Evolutionary conservation across 2,888 invertebrate genomes (phyloP).

Genomic region (Thecophora atra): DNA sequence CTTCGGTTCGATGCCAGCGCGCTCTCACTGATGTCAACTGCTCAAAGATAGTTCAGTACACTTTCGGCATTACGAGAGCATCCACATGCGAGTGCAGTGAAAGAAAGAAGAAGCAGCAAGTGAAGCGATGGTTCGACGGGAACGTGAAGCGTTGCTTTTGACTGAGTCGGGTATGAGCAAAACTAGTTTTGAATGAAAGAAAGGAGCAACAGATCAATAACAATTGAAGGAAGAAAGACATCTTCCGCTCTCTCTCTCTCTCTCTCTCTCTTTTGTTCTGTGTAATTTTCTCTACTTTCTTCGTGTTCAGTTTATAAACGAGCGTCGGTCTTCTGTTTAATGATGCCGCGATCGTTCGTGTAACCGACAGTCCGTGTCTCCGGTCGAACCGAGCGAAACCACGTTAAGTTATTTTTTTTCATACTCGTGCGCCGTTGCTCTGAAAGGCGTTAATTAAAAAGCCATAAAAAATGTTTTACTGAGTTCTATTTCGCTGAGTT

Average conservation of each 20-base stretch:
- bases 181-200: slow-evolving; percentile 1
- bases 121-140: too few relatives aligned
- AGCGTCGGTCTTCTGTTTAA: too few relatives aligned
- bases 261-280: too few relatives aligned
- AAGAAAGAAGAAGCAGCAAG: background rate
- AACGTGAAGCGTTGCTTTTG: too few relatives aligned
- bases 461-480: slow-evolving; percentile 42
- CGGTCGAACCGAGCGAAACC: background rate
- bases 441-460: slow-evolving; percentile 46
- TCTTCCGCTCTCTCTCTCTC: too few relatives aligned
- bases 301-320: too few relatives aligned
- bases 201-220: background rate
- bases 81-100: background rate
- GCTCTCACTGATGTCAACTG: background rate
- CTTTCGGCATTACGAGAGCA: slow-evolving; percentile 28
- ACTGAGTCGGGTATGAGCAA: background rate
- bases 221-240: background rate
- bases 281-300: too few relatives aligned
- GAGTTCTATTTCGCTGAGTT: background rate
- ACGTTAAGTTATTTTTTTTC: background rate
- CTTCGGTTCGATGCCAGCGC: too few relatives aligned
- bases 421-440: background rate
- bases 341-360: too few relatives aligned
- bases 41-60: slow-evolving; percentile 31
- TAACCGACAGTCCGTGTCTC: too few relatives aligned